Percentiles rank a stretch among this genome's conserved stretches.
phyloP scores from a whole-genome alignment of 2,113 vertebrate genomes.

The Nesogale talazaci region DNA sequence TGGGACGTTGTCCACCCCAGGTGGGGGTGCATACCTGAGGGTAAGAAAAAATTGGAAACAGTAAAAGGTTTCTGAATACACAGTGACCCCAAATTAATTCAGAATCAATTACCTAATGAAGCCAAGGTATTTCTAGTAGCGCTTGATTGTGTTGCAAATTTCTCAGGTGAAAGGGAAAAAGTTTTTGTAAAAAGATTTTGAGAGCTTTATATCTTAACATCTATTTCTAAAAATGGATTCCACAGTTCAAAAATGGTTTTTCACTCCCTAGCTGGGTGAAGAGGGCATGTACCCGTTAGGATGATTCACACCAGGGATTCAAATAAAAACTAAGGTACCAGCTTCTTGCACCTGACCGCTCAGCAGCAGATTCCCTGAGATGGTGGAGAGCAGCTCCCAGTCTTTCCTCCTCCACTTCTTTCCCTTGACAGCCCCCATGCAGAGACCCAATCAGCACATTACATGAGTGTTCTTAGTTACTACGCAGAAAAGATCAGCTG shows the following conservation, averaged over 20 bases:
- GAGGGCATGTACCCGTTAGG: not conserved
- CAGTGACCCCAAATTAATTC: too few relatives aligned
- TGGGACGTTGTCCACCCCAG: too few relatives aligned
- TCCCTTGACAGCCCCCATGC: not conserved
- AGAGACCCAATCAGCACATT: not conserved
- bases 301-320: not conserved
- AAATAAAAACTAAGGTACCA: not conserved
- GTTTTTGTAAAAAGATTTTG: not conserved
- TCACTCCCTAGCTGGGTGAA: not conserved
- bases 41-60: too few relatives aligned
- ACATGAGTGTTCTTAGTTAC: not conserved
- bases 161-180: too few relatives aligned
- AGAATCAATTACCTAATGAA: too few relatives aligned
- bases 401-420: not conserved
- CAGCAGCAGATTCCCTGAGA: not conserved
- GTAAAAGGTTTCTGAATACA: too few relatives aligned
- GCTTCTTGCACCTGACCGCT: not conserved
- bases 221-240: not conserved
- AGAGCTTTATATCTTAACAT: not conserved
- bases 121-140: too few relatives aligned
- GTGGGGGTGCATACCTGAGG: too few relatives aligned
- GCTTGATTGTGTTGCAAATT: too few relatives aligned
- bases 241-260: constrained; percentile 14
- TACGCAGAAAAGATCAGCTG: constrained; percentile 14
- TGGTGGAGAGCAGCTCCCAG: not conserved